Evolutionary conservation across 2,797 vertebrate genomes (phyloP), one percentile per base, ranked within the genome.

Genomic region (Anomalospiza imberbis): DNA sequence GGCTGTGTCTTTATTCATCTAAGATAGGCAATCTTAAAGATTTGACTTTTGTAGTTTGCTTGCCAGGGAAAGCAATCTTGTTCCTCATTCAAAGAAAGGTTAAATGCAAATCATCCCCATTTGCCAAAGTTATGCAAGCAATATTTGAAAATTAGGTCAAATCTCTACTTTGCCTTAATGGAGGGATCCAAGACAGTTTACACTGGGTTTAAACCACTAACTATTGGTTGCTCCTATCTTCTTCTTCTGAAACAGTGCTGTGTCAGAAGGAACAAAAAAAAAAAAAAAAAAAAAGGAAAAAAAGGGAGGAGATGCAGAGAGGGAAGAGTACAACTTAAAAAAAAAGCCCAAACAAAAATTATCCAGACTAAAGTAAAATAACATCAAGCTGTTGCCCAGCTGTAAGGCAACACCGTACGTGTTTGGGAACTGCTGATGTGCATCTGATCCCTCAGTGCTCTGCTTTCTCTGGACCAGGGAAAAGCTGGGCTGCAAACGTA

Each of bases 291-390:
- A 19, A 28, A 12, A 8, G 17, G 4, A 29, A 9, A 19, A 28
- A 12, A 8, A 17, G 4, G 16, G 11, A 4, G 7, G 2, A 6
- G 7, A 5, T 10, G 12, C 2, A 9, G 13, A 6, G 9, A 54
- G 1, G 1, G 4, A 80, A 75, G 17, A 61, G 2, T 42, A 20
- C 3, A 76, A 20, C 25, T 66, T 47, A 25, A 44, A 31, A 26
- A 61, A 34, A 2, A 5, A 32, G 1, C 2, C 12, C 15, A 11
- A 72, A 61, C 12, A 38, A 68, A 31, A 62, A n/a, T 25, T 48
- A 24, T 13, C 16, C 16, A 42, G 26, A 5, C 17, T 13, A 13
- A 62, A 8, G 1, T 10, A 26, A 76, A 51, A 38, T 34, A 21
- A 21, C 4, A 9, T 7, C 17, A 42, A 38, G 22, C 4, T 61